These are phyloP conservation scores for Calyptomena viridis DNA, from an alignment of 2,113 vertebrate genomes.

Conservation along the genomic window DNA sequence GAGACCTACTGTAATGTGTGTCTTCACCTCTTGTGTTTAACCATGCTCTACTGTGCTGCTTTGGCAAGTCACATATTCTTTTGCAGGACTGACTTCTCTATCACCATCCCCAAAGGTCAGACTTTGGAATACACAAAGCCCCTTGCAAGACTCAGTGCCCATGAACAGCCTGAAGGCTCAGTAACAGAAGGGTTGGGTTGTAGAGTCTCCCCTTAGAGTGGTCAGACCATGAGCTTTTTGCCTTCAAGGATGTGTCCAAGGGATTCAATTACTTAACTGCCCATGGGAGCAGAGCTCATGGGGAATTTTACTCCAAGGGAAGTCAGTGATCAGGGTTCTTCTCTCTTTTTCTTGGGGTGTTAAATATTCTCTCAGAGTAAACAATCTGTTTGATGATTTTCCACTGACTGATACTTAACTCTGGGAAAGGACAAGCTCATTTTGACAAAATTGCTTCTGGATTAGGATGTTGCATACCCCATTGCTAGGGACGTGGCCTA, in stretches of 20 bases:
- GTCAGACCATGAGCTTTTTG: not conserved
- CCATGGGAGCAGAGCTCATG: not conserved
- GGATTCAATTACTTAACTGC: not conserved
- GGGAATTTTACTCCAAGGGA: not conserved
- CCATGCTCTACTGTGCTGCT: accelerated
- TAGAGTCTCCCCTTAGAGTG: not conserved
- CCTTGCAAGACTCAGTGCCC: not conserved
- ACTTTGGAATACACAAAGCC: not conserved
- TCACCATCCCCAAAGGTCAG: accelerated
- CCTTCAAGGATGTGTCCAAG: not conserved
- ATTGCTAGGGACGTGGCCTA: not conserved
- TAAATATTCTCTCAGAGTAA: not conserved
- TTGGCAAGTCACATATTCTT: not conserved
- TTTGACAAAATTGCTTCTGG: constrained; percentile 15
- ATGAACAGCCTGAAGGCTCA: not conserved
- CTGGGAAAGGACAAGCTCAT: not conserved
- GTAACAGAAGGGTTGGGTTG: accelerated
- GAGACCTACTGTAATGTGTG: not conserved
- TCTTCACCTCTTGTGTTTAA: not conserved
- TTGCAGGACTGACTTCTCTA: not conserved
- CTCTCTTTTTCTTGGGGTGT: not conserved
- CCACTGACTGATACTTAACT: not conserved
- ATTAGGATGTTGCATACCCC: not conserved
- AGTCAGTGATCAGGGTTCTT: not conserved
- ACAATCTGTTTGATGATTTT: not conserved